Percentiles rank a stretch among this genome's conserved stretches.
phyloP scores from a whole-genome alignment of 2,888 invertebrate species.

The Drosophila eohydei region DNA sequence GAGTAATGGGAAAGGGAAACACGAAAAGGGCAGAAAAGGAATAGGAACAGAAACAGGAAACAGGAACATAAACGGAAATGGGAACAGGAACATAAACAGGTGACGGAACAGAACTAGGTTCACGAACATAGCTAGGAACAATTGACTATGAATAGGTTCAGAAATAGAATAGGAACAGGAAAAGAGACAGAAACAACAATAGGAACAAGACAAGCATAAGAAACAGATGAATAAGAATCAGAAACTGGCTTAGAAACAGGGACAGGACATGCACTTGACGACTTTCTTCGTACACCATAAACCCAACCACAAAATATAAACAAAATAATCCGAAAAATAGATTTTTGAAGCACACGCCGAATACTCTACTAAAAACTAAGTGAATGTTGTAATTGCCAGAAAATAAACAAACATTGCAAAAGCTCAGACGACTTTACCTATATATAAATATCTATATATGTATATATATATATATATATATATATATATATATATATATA shows the following conservation, averaged over 20 bases:
- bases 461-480: not conserved
- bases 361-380: conserved; percentile 31
- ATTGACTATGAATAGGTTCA: not conserved
- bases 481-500: conserved; percentile 14
- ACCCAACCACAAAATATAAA: not conserved
- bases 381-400: conserved; percentile 70
- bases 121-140: no score
- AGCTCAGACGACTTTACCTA: conserved; percentile 26
- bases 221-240: not conserved
- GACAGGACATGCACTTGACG: conserved; percentile 15
- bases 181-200: not conserved
- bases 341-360: conserved; percentile 5
- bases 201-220: no score
- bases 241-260: not conserved
- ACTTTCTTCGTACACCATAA: conserved; percentile 30
- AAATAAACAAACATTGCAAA: conserved; percentile 13
- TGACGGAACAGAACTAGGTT: no score
- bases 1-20: not conserved
- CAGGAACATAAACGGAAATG: no score
- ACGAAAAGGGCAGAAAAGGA: not conserved
- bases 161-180: not conserved
- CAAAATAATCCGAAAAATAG: not conserved
- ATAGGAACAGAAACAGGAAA: not conserved
- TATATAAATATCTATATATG: conserved; percentile 11
- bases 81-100: no score